phyloP scores from a whole-genome alignment of 2,113 vertebrate species.

The Naja naja region DNA sequence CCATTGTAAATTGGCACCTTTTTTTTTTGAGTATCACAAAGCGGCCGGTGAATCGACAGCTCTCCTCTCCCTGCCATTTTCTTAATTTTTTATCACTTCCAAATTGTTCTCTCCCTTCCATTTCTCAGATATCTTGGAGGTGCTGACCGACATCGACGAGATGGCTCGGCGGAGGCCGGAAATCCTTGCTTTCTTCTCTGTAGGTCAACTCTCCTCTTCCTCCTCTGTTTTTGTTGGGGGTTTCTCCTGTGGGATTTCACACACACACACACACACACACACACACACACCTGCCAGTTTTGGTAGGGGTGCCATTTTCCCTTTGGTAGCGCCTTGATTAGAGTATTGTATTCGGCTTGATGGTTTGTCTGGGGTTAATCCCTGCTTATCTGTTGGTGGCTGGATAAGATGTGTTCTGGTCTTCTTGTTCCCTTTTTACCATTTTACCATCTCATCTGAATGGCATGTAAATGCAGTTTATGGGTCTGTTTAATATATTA shows the following conservation, averaged over 20 bases:
- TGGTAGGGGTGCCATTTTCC: not conserved
- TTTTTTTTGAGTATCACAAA: not conserved
- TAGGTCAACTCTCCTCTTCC: conserved; percentile 66
- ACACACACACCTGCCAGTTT: not conserved
- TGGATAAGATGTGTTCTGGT: too few species aligned
- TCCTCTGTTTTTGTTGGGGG: not conserved
- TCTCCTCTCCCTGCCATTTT: not conserved
- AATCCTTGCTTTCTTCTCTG: conserved; percentile 92
- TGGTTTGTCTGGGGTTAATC: not conserved
- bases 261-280: too few species aligned
- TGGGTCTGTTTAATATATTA: not conserved
- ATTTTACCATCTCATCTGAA: not conserved
- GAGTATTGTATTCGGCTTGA: not conserved
- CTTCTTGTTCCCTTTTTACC: not conserved
- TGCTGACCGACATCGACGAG: conserved; percentile 93
- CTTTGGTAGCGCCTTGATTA: not conserved
- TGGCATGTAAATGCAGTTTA: not conserved
- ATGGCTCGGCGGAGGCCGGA: conserved; percentile 95
- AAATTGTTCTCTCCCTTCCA: not conserved
- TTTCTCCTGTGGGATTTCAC: not conserved
- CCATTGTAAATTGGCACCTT: not conserved
- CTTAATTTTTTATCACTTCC: not conserved
- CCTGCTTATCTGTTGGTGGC: too few species aligned
- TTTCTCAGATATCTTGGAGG: conserved; percentile 86
- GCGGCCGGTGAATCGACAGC: fast-evolving